These are phyloP conservation scores for Anolis apletophallus DNA, from an alignment of 2,797 vertebrate genomes.

Conservation along the genomic window DNA sequence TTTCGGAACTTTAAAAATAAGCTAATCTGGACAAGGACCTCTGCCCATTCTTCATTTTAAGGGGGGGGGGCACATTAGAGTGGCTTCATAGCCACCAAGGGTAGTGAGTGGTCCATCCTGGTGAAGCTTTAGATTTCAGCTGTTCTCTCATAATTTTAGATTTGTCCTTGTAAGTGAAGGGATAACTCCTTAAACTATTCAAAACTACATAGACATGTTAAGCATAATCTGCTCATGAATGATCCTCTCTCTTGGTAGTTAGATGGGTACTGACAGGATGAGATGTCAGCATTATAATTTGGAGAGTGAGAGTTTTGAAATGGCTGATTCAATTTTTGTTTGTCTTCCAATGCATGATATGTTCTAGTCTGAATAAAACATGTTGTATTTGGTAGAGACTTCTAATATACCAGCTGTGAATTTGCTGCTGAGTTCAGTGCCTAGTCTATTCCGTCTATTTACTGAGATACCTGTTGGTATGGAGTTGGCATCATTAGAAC, in stretches of 20 bases:
- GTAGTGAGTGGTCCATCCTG: not conserved
- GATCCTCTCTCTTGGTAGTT: too few species aligned
- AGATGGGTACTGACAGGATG: not conserved
- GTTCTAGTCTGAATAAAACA: slow-evolving; percentile 19
- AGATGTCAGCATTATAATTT: not conserved
- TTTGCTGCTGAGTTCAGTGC: not conserved
- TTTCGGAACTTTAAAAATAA: too few species aligned
- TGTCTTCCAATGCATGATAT: not conserved
- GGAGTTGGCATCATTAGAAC: not conserved
- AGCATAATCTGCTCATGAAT: too few species aligned
- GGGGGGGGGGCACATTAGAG: not conserved
- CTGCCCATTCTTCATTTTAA: too few species aligned
- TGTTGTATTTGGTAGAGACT: slow-evolving; percentile 10
- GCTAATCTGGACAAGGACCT: too few species aligned
- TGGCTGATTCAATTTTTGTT: not conserved
- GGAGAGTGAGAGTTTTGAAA: not conserved
- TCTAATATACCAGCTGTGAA: not conserved
- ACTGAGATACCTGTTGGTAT: not conserved
- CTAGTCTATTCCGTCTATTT: not conserved
- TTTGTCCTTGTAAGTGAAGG: not conserved
- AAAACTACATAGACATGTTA: not conserved
- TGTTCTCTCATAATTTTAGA: not conserved
- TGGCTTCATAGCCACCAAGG: not conserved
- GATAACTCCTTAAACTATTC: not conserved
- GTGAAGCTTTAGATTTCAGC: not conserved